These are phyloP conservation scores for Apodemia hepburni DNA, from an alignment of 2,888 invertebrate genomes.

Conservation along the genomic window DNA sequence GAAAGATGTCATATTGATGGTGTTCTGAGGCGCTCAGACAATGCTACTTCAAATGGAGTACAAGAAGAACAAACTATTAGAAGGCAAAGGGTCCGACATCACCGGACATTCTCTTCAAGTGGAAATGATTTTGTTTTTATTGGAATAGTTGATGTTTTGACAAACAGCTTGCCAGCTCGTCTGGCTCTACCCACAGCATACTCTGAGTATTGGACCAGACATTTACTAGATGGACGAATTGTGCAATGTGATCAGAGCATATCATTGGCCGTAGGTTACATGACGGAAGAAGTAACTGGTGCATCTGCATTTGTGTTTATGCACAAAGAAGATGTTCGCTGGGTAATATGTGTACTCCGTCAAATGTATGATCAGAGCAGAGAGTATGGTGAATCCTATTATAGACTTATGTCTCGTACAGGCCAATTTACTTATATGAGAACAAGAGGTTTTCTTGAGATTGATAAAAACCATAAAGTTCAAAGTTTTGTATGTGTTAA, in stretches of 20 bases:
- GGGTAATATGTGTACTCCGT: conserved; percentile 92
- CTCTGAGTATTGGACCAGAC: conserved; percentile 94
- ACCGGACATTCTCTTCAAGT: conserved; percentile 73
- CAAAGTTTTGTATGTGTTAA: conserved; percentile 94
- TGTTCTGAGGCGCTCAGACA: conserved; percentile 78
- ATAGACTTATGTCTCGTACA: conserved; percentile 88
- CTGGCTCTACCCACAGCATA: conserved; percentile 82
- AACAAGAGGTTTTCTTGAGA: conserved; percentile 91
- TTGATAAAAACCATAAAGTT: conserved; percentile 87
- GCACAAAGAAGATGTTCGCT: conserved; percentile 93
- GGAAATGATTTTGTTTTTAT: conserved; percentile 85
- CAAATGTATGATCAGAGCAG: conserved; percentile 94
- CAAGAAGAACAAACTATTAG: conserved; percentile 73
- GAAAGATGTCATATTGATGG: conserved; percentile 86
- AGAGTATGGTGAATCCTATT: conserved; percentile 92
- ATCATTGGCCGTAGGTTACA: conserved; percentile 92
- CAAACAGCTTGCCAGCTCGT: conserved; percentile 76
- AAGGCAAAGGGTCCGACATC: conserved; percentile 75
- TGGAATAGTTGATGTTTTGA: conserved; percentile 85
- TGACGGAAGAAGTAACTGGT: conserved; percentile 94
- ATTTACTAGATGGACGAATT: conserved; percentile 93
- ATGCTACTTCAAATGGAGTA: conserved; percentile 73
- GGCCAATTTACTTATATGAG: conserved; percentile 93
- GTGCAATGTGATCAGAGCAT: conserved; percentile 95
- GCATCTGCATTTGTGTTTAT: conserved; percentile 93